phyloP scores from a whole-genome alignment of 2,888 invertebrate genomes.

The Abrostola triplasia region DNA sequence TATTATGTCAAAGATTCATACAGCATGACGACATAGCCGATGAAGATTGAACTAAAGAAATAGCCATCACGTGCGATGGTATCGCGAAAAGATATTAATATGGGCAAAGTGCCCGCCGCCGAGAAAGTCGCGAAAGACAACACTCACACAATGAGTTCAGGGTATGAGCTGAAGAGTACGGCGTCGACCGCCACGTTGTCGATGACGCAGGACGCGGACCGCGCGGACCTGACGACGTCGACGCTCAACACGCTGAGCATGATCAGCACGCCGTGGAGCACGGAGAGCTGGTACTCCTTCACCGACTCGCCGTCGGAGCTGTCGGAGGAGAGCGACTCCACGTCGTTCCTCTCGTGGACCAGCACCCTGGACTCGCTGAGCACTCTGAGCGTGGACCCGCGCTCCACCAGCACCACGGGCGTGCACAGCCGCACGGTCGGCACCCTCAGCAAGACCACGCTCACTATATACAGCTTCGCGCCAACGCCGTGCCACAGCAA shows the following conservation, averaged over 20 bases:
- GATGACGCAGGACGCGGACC: conserved; percentile 4
- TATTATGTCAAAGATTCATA: conserved; percentile 77
- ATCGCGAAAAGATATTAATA: not conserved
- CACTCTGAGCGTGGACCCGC: conserved; percentile 35
- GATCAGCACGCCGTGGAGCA: conserved; percentile 71
- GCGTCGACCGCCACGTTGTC: not conserved
- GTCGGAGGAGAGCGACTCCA: not conserved
- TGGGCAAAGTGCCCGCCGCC: not conserved
- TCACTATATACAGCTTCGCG: conserved; percentile 19
- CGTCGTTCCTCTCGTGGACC: not conserved
- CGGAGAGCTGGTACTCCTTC: conserved; percentile 33
- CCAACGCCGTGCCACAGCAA: conserved; percentile 9
- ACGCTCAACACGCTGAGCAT: conserved; percentile 67
- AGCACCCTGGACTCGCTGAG: not conserved
- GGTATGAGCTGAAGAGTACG: not conserved
- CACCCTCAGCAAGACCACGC: conserved; percentile 33
- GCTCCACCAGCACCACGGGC: conserved; percentile 55
- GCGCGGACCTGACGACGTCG: conserved; percentile 7
- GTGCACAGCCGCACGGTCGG: conserved; percentile 12
- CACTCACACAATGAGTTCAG: not conserved
- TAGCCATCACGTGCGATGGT: not conserved
- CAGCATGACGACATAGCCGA: conserved; percentile 56
- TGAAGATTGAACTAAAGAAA: not conserved
- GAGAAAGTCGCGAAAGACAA: not conserved
- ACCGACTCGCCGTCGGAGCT: conserved; percentile 18